Conservation (phyloP, 2,888 invertebrate genomes). For the Phengaris alcon region DNA sequence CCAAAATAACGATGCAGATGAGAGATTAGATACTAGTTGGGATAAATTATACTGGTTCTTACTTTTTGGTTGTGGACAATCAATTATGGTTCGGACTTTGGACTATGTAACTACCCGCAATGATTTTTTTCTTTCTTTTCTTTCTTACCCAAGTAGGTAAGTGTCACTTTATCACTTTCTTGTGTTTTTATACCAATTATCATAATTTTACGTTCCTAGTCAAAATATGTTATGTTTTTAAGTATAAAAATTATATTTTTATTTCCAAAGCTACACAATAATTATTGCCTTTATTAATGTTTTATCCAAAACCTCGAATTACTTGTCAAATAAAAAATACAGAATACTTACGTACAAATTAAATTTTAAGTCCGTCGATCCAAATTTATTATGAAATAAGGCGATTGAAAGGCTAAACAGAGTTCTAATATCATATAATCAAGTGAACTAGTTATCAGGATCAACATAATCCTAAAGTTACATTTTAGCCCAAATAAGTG, state of each 20-base stretch:
- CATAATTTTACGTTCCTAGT: too few relatives aligned
- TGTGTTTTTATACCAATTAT: too few relatives aligned
- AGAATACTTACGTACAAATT: not conserved
- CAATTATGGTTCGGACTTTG: not conserved
- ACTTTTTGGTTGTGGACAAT: slow-evolving; percentile 11
- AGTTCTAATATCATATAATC: not conserved
- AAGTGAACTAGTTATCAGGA: slow-evolving; percentile 5
- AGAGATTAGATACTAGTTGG: slow-evolving; percentile 22
- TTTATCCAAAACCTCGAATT: not conserved
- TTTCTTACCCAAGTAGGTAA: too few relatives aligned
- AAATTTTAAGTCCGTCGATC: not conserved
- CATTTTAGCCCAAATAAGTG: not conserved
- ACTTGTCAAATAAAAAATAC: not conserved
- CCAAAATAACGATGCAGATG: slow-evolving; percentile 17
- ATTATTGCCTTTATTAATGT: too few relatives aligned
- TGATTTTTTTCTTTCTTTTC: not conserved
- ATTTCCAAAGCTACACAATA: too few relatives aligned
- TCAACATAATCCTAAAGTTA: slow-evolving; percentile 8
- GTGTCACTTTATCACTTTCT: too few relatives aligned
- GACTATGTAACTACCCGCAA: not conserved
- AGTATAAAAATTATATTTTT: too few relatives aligned
- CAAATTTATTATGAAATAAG: not conserved
- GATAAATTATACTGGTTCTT: slow-evolving; percentile 20
- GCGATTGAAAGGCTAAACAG: not conserved
- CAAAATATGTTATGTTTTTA: too few relatives aligned